A percentile compares a stretch with the other conserved stretches of the same genome.
These are phyloP conservation scores for Mormyrus proboscirostris DNA, from an alignment of 2,797 vertebrate species.

Conservation along the genomic window DNA sequence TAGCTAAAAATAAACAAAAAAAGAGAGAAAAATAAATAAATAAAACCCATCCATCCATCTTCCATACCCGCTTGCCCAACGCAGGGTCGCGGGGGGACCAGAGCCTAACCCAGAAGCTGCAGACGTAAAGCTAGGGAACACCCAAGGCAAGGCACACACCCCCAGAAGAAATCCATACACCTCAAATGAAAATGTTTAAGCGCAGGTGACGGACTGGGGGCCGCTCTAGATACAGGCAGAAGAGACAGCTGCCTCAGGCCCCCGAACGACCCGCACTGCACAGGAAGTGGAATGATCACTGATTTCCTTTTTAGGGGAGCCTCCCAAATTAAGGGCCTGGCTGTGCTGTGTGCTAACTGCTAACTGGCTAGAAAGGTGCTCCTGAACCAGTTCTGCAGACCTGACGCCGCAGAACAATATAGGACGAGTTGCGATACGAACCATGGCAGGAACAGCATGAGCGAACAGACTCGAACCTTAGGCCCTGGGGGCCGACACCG, in stretches of 20 bases:
- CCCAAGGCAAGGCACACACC: not conserved
- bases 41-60: not conserved
- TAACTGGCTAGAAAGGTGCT: not conserved
- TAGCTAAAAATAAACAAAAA: not conserved
- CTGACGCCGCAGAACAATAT: not conserved
- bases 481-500: not conserved
- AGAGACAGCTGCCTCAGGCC: not conserved
- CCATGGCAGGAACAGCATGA: not conserved
- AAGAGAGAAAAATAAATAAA: not conserved
- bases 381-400: not conserved
- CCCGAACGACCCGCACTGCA: not conserved
- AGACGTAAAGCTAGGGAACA: not conserved
- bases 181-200: not conserved
- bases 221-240: not conserved
- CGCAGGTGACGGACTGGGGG: not conserved
- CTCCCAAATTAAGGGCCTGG: not conserved
- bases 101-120: not conserved
- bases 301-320: not conserved
- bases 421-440: not conserved
- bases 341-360: not conserved
- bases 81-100: not conserved
- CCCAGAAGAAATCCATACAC: not conserved
- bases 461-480: not conserved
- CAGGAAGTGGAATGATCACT: not conserved
- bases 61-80: not conserved